phyloP scores from a whole-genome alignment of 2,888 invertebrate species.

The Drosophila falleni region DNA sequence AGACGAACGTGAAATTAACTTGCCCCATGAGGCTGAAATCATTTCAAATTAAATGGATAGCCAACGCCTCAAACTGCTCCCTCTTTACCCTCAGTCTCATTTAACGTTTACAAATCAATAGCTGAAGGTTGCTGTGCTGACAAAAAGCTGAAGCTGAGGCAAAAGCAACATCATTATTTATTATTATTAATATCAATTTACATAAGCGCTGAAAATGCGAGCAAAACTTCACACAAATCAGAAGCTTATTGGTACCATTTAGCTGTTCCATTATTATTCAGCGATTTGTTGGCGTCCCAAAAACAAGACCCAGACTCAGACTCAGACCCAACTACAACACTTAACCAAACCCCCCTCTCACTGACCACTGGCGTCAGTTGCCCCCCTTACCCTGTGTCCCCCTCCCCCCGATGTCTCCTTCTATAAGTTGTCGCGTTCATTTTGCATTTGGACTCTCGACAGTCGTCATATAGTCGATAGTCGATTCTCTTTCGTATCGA shows the following conservation, averaged over 20 bases:
- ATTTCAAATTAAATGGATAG: slow-evolving; percentile 50
- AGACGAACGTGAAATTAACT: slow-evolving; percentile 47
- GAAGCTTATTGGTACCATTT: slow-evolving; percentile 75
- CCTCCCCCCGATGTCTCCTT: background rate
- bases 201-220: slow-evolving; percentile 69
- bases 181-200: slow-evolving; percentile 69
- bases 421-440: slow-evolving; percentile 29
- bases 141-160: slow-evolving; percentile 6
- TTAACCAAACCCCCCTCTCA: slow-evolving; percentile 1
- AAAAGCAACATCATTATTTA: slow-evolving; percentile 65
- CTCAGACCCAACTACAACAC: slow-evolving; percentile 5
- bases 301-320: slow-evolving; percentile 29
- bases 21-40: slow-evolving; percentile 43
- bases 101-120: slow-evolving; percentile 1
- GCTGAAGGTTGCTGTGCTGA: slow-evolving; percentile 11
- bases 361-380: slow-evolving; percentile 48
- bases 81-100: background rate
- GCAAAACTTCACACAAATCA: slow-evolving; percentile 75
- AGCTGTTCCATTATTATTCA: slow-evolving; percentile 71
- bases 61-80: slow-evolving; percentile 46
- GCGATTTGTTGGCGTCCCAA: slow-evolving; percentile 60
- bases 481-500: slow-evolving; percentile 9
- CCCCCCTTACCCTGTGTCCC: background rate
- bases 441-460: slow-evolving; percentile 45
- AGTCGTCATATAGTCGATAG: background rate